A percentile compares a stretch with the other conserved stretches of the same genome.
Evolutionary conservation across 2,888 invertebrate genomes (phyloP).

Genomic region (Noctua fimbriata): DNA sequence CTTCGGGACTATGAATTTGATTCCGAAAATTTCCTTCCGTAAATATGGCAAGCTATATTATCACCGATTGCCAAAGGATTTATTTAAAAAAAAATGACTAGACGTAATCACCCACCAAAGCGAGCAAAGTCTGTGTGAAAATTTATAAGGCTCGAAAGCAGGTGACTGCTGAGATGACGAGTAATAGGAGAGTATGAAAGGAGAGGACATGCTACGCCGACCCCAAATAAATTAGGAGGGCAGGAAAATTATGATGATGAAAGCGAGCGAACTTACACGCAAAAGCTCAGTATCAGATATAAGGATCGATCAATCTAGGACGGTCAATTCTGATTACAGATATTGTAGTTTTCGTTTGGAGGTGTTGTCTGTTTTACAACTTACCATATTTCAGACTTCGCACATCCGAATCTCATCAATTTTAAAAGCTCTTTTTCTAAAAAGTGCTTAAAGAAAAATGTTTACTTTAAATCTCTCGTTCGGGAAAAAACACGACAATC

Average conservation of each 20-base stretch:
- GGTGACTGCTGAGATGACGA: too few species aligned
- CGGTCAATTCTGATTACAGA: not conserved
- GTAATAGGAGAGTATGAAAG: too few species aligned
- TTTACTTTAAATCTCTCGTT: constrained; percentile 47
- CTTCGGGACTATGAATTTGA: not conserved
- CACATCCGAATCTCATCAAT: constrained; percentile 12
- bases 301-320: not conserved
- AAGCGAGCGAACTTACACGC: too few species aligned
- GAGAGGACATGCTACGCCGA: too few species aligned
- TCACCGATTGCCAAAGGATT: not conserved
- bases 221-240: too few species aligned
- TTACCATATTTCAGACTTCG: not conserved
- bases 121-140: too few species aligned
- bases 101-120: too few species aligned
- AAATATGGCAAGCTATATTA: not conserved
- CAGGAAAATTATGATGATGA: too few species aligned
- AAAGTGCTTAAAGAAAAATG: constrained; percentile 32
- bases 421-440: constrained; percentile 19
- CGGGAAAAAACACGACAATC: constrained; percentile 28
- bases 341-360: not conserved
- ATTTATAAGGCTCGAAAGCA: too few species aligned
- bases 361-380: not conserved
- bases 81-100: not conserved
- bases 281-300: not conserved
- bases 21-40: not conserved